phyloP scores from a whole-genome alignment of 1,140 invertebrate genomes.

The Nasonia vitripennis region DNA sequence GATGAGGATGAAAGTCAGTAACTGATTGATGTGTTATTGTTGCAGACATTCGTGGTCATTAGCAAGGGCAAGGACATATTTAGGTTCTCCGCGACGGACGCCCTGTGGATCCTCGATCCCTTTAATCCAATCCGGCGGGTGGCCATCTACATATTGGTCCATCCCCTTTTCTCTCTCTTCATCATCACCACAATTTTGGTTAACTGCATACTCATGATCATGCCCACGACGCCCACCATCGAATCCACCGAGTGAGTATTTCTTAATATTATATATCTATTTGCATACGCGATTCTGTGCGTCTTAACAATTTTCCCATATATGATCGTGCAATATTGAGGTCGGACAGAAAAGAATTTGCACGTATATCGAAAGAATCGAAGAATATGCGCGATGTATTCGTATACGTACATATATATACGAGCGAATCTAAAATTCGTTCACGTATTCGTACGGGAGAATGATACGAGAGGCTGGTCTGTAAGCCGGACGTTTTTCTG shows the following conservation, averaged over 20 bases:
- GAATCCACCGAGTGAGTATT: constrained; percentile 97
- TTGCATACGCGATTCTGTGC: no score
- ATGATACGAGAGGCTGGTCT: background rate
- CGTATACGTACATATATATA: background rate
- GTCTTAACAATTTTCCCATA: no score
- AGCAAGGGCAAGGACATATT: constrained; percentile 99
- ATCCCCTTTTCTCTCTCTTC: constrained; percentile 97
- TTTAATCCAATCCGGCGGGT: constrained; percentile 98
- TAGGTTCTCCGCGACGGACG: constrained; percentile 97
- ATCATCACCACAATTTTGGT: constrained; percentile 98
- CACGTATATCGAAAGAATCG: background rate
- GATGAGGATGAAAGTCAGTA: no score
- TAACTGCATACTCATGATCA: constrained; percentile 99
- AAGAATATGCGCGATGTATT: background rate
- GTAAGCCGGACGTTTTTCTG: constrained; percentile 52
- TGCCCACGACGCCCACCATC: constrained; percentile 92
- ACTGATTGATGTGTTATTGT: constrained; percentile 59
- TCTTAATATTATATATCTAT: no score
- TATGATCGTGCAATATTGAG: no score
- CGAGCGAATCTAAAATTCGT: background rate
- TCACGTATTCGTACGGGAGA: background rate
- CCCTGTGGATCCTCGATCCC: constrained; percentile 95
- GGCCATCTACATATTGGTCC: constrained; percentile 97
- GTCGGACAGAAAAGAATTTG: no score
- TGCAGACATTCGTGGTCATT: constrained; percentile 97